A percentile compares a stretch with the other conserved stretches of the same genome.
Evolutionary conservation across 2,888 invertebrate genomes (phyloP).

Genomic region (Phragmatobia fuliginosa): DNA sequence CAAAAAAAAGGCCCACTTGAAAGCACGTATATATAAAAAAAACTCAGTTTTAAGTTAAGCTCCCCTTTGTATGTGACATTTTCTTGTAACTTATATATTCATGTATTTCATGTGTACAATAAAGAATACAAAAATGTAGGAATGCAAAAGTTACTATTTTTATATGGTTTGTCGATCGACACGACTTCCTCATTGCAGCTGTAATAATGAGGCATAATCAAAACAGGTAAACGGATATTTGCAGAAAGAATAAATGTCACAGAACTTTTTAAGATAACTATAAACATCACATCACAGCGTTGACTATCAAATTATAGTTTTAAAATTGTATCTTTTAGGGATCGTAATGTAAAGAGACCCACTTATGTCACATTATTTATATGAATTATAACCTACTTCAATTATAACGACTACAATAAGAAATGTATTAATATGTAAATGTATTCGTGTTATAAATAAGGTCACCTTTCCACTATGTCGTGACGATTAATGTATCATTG

Average conservation of each 20-base stretch:
- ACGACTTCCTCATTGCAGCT: neutral
- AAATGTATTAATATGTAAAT: neutral
- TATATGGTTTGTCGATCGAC: neutral
- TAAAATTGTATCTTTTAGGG: neutral
- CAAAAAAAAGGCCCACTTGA: too few relatives aligned
- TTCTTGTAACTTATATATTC: too few relatives aligned
- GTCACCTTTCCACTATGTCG: too few relatives aligned
- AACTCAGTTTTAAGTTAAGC: too few relatives aligned
- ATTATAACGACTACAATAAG: neutral
- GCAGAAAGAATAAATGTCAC: neutral
- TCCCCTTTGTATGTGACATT: too few relatives aligned
- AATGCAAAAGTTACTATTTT: neutral
- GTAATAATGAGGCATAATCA: neutral
- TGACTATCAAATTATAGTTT: neutral
- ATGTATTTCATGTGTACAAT: too few relatives aligned
- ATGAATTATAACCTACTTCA: neutral
- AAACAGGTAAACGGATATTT: neutral
- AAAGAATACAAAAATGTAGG: too few relatives aligned
- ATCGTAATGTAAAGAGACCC: neutral
- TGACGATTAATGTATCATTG: too few relatives aligned
- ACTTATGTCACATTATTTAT: neutral
- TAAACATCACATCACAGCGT: neutral
- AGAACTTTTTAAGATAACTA: neutral
- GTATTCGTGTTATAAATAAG: too few relatives aligned
- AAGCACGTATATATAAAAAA: too few relatives aligned